Percentiles rank a stretch among this genome's conserved stretches.
Evolutionary conservation across 2,797 vertebrate species (phyloP).

Genomic region (Chaetophractus vellerosus): DNA sequence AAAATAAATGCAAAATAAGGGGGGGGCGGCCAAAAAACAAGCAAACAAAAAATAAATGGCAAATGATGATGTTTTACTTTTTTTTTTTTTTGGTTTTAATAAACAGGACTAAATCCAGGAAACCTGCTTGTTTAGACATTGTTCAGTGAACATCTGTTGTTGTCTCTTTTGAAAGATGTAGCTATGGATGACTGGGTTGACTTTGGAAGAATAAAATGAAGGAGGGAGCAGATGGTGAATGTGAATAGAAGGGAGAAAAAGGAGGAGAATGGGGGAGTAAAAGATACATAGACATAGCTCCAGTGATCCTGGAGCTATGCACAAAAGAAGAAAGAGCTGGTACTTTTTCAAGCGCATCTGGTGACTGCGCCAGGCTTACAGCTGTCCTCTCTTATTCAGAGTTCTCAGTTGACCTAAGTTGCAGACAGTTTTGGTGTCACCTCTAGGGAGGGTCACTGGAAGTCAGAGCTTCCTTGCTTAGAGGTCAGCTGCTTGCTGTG

Average conservation of each 20-base stretch:
- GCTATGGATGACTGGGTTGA: not conserved
- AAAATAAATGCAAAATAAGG: not conserved
- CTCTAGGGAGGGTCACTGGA: not conserved
- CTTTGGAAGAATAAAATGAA: not conserved
- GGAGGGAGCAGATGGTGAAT: not conserved
- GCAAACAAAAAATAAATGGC: not conserved
- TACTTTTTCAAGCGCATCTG: not conserved
- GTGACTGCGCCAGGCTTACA: not conserved
- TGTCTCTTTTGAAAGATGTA: not conserved
- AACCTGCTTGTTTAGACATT: not conserved
- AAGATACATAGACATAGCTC: not conserved
- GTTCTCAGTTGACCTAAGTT: not conserved
- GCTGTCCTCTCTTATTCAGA: not conserved
- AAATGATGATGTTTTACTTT: not conserved
- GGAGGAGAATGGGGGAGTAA: not conserved
- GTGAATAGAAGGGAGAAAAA: not conserved
- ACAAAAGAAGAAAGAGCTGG: not conserved
- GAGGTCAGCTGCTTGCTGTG: not conserved
- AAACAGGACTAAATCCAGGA: not conserved
- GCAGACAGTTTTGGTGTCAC: not conserved
- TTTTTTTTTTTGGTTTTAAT: not conserved
- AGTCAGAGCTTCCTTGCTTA: not conserved
- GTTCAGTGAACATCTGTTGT: not conserved
- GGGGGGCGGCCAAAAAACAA: too few relatives aligned
- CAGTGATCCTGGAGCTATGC: not conserved